These are phyloP conservation scores for Hedychridium roseum DNA, from an alignment of 2,888 invertebrate species.

Conservation along the genomic window DNA sequence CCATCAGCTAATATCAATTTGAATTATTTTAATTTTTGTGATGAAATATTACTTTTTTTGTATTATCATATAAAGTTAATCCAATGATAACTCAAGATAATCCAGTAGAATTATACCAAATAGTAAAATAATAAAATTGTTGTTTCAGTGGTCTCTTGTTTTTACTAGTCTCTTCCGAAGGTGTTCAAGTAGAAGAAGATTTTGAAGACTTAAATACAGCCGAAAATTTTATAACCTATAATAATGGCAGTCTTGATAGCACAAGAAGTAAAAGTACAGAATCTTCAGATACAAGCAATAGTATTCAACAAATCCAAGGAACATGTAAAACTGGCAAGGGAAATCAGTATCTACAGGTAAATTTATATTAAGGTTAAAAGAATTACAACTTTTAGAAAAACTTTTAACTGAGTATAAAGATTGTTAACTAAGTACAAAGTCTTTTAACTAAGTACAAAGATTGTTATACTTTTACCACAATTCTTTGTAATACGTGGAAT, in stretches of 20 bases:
- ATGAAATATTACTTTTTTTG: background rate
- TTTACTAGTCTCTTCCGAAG: slow-evolving; percentile 70
- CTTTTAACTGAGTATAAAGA: background rate
- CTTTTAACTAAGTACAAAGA: background rate
- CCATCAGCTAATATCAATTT: background rate
- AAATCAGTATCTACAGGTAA: slow-evolving; percentile 31
- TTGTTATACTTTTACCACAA: background rate
- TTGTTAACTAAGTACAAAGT: background rate
- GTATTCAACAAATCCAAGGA: slow-evolving; percentile 10
- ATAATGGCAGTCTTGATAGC: slow-evolving; percentile 40
- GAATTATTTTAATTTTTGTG: background rate
- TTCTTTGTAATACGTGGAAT: too few species aligned
- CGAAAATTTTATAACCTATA: slow-evolving; percentile 24
- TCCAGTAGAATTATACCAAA: background rate
- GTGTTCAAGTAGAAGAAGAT: slow-evolving; percentile 63
- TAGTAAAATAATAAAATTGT: slow-evolving; percentile 31
- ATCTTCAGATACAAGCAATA: background rate
- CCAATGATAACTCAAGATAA: background rate
- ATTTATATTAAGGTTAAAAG: background rate
- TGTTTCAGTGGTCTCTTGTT: slow-evolving; percentile 69
- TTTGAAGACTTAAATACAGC: slow-evolving; percentile 24
- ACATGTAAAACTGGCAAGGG: slow-evolving; percentile 24
- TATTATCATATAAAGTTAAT: background rate
- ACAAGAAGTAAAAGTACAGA: slow-evolving; percentile 14
- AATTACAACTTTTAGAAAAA: background rate